Evolutionary conservation across 2,888 invertebrate genomes (phyloP).

Genomic region (Ommatoiulus sabulosus): DNA sequence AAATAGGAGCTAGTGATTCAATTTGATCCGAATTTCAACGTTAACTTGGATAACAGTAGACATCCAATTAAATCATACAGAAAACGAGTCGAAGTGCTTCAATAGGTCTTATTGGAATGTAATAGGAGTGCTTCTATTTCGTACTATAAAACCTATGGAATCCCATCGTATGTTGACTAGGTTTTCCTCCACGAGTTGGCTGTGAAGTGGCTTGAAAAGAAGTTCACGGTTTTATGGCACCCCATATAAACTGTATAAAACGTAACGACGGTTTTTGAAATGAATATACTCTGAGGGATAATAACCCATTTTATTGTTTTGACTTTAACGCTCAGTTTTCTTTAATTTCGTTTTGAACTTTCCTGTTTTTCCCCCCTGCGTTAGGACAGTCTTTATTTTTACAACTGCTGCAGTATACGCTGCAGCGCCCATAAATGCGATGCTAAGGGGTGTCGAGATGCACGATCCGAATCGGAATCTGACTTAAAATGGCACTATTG

Average conservation of each 20-base stretch:
- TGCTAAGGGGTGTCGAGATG: background rate
- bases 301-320: background rate
- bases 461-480: background rate
- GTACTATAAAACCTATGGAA: background rate
- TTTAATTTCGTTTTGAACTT: conserved; percentile 10
- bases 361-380: background rate
- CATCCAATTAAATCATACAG: conserved; percentile 4
- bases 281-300: background rate
- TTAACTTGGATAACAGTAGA: background rate
- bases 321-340: background rate
- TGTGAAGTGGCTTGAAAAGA: background rate
- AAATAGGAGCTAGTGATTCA: background rate
- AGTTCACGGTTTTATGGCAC: conserved; percentile 25
- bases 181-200: background rate
- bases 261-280: background rate
- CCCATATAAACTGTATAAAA: conserved; percentile 14
- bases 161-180: background rate
- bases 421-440: background rate
- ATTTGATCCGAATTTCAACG: background rate
- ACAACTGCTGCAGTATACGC: background rate
- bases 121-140: background rate
- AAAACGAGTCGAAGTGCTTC: background rate
- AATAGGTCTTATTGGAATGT: background rate
- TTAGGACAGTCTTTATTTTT: background rate
- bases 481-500: background rate